A percentile compares a stretch with the other conserved stretches of the same genome.
Conservation (phyloP, 1,140 invertebrate genomes). For the Tribolium castaneum region DNA sequence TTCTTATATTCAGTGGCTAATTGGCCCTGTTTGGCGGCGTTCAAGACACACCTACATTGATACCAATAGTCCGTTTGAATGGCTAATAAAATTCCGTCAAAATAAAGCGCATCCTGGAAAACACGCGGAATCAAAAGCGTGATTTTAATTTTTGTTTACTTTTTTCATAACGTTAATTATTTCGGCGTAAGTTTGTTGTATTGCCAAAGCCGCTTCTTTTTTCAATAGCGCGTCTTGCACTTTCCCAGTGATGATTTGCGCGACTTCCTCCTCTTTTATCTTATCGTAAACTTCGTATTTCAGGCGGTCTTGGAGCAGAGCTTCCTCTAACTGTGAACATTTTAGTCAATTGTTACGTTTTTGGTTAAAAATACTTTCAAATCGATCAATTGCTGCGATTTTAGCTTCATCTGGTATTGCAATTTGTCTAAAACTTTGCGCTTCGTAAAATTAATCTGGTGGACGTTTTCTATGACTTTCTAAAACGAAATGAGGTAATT, state of each 20-base stretch:
- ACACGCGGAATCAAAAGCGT: slow-evolving; percentile 41
- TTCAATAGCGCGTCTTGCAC: slow-evolving; percentile 69
- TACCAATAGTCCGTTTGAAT: slow-evolving; percentile 68
- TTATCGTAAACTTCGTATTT: slow-evolving; percentile 62
- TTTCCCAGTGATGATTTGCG: slow-evolving; percentile 68
- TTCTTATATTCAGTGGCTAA: slow-evolving; percentile 72
- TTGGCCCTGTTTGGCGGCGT: slow-evolving; percentile 72
- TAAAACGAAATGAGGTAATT: slow-evolving; percentile 58
- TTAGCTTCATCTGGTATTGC: slow-evolving; percentile 68
- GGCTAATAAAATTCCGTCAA: slow-evolving; percentile 68
- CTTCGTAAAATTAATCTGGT: slow-evolving; percentile 70
- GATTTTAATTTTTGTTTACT: slow-evolving; percentile 60
- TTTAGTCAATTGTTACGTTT: neutral
- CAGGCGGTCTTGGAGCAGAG: slow-evolving; percentile 65
- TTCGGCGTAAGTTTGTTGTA: slow-evolving; percentile 69
- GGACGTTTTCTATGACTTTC: slow-evolving; percentile 68
- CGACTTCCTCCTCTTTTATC: slow-evolving; percentile 66
- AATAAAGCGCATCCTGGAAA: slow-evolving; percentile 70
- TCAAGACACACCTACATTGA: slow-evolving; percentile 70
- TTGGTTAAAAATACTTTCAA: slow-evolving; percentile 65
- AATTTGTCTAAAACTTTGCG: slow-evolving; percentile 70
- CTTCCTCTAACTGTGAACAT: slow-evolving; percentile 64
- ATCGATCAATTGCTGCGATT: slow-evolving; percentile 68
- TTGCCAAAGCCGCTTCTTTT: slow-evolving; percentile 70
- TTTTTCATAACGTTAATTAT: slow-evolving; percentile 72